phyloP scores from a whole-genome alignment of 2,797 vertebrate genomes.

The Myotis myotis region DNA sequence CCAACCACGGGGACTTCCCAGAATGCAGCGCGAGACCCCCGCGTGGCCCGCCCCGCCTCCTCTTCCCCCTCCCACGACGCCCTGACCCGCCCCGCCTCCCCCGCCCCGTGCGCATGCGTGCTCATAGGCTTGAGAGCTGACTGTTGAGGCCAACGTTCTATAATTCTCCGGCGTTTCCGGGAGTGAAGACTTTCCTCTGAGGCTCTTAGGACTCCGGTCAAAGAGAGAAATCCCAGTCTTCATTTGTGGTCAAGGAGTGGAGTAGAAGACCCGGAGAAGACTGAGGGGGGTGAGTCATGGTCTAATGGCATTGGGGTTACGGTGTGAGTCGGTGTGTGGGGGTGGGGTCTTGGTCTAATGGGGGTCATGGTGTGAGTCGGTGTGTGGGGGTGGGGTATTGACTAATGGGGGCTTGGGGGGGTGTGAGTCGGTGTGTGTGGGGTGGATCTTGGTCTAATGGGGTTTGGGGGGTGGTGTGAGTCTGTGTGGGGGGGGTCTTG shows the following conservation, averaged over 20 bases:
- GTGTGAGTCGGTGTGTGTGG: too few relatives aligned
- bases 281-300: background rate
- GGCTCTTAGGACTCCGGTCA: background rate
- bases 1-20: background rate
- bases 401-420: too few relatives aligned
- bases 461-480: too few relatives aligned
- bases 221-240: background rate
- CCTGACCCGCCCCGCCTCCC: fast-evolving
- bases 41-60: too few relatives aligned
- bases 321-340: too few relatives aligned
- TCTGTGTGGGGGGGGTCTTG: too few relatives aligned
- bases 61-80: fast-evolving
- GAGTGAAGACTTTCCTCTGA: background rate
- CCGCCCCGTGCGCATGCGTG: too few relatives aligned
- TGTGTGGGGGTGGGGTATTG: too few relatives aligned
- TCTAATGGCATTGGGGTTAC: too few relatives aligned
- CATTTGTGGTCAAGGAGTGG: background rate
- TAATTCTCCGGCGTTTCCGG: background rate
- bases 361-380: too few relatives aligned
- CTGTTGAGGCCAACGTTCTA: fast-evolving
- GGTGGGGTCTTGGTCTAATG: too few relatives aligned
- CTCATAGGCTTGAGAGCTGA: background rate
- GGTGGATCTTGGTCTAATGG: too few relatives aligned
- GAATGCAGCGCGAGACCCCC: background rate
- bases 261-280: background rate